phyloP scores from a whole-genome alignment of 2,797 vertebrate species.

The Macrochelys suwanniensis region DNA sequence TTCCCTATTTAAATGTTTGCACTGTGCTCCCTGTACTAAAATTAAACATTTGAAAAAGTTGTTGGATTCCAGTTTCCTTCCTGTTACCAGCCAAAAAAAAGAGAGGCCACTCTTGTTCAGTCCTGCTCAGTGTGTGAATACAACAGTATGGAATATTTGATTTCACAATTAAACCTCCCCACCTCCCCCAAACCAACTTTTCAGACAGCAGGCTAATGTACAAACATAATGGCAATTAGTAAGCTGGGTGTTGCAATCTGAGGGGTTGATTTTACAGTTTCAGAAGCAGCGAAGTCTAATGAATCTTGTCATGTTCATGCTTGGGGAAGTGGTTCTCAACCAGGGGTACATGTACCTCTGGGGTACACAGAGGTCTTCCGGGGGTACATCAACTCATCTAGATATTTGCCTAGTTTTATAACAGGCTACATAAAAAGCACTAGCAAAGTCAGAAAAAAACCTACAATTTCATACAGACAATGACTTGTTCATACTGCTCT shows the following conservation, averaged over 20 bases:
- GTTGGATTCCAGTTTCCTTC: background rate
- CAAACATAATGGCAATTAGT: rapidly evolving
- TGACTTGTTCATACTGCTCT: too few species aligned
- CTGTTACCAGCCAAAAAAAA: background rate
- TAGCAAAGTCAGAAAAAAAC: too few species aligned
- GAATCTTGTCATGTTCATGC: background rate
- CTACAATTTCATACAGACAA: too few species aligned
- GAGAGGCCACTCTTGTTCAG: background rate
- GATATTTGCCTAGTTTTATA: too few species aligned
- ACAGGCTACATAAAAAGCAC: too few species aligned
- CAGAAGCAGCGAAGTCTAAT: background rate
- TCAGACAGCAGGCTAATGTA: background rate
- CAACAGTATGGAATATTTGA: background rate
- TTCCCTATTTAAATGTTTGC: background rate
- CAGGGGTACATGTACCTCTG: too few species aligned
- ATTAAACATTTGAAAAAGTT: background rate
- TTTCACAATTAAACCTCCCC: background rate
- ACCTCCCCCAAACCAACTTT: background rate
- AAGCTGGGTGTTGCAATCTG: background rate
- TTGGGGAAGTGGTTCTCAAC: too few species aligned
- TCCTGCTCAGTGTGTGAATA: background rate
- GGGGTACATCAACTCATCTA: too few species aligned
- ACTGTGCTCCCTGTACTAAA: background rate
- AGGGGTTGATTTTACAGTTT: rapidly evolving
- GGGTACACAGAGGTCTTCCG: too few species aligned